These are phyloP conservation scores for Anthonomus grandis DNA, from an alignment of 1,140 invertebrate species.

Conservation along the genomic window DNA sequence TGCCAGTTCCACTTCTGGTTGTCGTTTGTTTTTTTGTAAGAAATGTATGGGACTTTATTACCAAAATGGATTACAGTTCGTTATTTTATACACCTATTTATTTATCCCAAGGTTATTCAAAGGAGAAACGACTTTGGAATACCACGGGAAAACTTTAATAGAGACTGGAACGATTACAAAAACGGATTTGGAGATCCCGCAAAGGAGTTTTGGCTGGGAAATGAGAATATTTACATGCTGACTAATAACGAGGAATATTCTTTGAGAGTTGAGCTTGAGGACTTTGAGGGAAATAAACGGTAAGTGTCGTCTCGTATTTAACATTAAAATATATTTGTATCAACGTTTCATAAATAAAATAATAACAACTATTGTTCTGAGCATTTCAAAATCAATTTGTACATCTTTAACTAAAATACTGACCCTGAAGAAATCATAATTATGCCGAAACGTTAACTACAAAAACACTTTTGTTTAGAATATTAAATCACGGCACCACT, in stretches of 20 bases:
- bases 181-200: constrained; percentile 90
- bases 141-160: constrained; percentile 86
- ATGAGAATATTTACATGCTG: constrained; percentile 91
- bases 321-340: too few species aligned
- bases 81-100: neutral
- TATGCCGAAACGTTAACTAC: too few species aligned
- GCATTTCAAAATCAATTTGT: too few species aligned
- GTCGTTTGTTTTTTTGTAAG: neutral
- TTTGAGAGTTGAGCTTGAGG: constrained; percentile 83
- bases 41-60: constrained; percentile 2
- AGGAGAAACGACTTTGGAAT: constrained; percentile 82
- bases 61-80: neutral
- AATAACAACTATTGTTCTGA: too few species aligned
- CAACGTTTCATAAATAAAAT: too few species aligned
- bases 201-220: constrained; percentile 90
- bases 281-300: constrained; percentile 91
- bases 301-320: constrained; percentile 60
- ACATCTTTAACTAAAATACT: too few species aligned
- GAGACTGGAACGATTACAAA: constrained; percentile 94
- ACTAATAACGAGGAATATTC: constrained; percentile 93
- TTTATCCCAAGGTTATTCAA: constrained; percentile 73
- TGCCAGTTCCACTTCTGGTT: constrained; percentile 7
- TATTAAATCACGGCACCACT: too few species aligned
- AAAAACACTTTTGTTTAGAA: too few species aligned
- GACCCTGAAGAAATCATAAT: too few species aligned